Percentiles rank a stretch among this genome's conserved stretches.
Evolutionary conservation across 2,797 vertebrate species (phyloP).

Genomic region (Phyllotis vaccarum): DNA sequence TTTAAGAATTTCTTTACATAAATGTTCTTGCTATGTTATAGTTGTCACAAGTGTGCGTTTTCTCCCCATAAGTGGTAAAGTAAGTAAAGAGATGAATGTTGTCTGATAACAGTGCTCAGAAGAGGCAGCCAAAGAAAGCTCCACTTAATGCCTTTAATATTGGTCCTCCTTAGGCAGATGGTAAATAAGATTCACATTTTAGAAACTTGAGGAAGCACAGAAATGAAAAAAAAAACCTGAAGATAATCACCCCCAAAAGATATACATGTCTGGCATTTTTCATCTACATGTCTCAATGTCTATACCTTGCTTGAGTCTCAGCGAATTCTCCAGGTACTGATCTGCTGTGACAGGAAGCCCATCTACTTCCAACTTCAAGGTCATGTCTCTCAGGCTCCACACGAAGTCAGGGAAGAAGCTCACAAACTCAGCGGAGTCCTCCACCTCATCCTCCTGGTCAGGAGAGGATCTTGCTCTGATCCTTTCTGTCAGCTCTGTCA

Average conservation of each 20-base stretch:
- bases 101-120: not conserved
- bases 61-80: not conserved
- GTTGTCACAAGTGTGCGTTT: too few relatives aligned
- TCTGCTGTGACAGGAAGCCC: constrained; percentile 84
- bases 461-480: constrained; percentile 79
- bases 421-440: constrained; percentile 81
- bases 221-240: not conserved
- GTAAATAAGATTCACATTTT: not conserved
- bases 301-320: constrained; percentile 83
- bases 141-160: not conserved
- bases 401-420: constrained; percentile 88
- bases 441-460: not conserved
- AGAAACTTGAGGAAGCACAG: not conserved
- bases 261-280: not conserved
- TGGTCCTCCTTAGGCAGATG: not conserved
- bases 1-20: constrained; percentile 31
- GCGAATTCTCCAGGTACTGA: constrained; percentile 86
- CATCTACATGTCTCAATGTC: not conserved
- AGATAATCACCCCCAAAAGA: not conserved
- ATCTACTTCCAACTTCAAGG: constrained; percentile 77
- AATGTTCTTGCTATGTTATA: not conserved
- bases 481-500: constrained; percentile 85
- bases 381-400: constrained; percentile 88
- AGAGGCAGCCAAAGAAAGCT: not conserved
- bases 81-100: not conserved